Evolutionary conservation across 2,113 vertebrate species (phyloP), one percentile per base, ranked within the genome.

Genomic region (Dasyornis broadbenti): DNA sequence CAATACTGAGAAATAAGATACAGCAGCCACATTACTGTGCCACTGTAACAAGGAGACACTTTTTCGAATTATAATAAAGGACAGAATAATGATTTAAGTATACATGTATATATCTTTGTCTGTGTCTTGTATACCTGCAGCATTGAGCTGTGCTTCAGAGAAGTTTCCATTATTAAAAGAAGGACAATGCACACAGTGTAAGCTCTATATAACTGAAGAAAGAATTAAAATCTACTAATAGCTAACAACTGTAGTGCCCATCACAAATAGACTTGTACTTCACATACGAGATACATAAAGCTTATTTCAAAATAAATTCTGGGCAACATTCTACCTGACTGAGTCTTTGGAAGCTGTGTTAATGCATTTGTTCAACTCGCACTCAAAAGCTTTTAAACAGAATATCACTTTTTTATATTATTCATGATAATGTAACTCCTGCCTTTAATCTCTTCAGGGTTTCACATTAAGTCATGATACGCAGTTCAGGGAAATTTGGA

Each of bases 401-500:
- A 97, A 95, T 98, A 95, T 97, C 60, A 86, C 94, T 97, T 98
- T 97, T 98, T 98, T 88, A 96, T 97, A 96, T 97, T 98, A 97
- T 96, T 96, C 94, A 97, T 97, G 97, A 96, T 97, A 97, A 97
- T 97, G 95, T 96, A 97, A 98, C 98, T 95, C 95, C 96, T 98
- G 96, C 97, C 97, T 97, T 98, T 97, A 98, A 98, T 97, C 97
- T 98, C 96, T 96, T 98, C 95, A 96, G 97, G 97, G 95, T 98
- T 98, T 98, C 98, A 98, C 97, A 97, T 99, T 98, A 98, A 99
- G 98, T 98, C 98, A 98, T 98, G 98, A 99, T 98, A 98, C 94
- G 96, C 93, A 95, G 98, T 98, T 98, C 98, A 98, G 97, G 98
- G 97, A 97, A 98, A 98, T 98, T 98, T 98, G 97, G 97, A 98